A percentile compares a stretch with the other conserved stretches of the same genome.
Conservation (phyloP, 2,888 invertebrate genomes). For the Aphidius colemani region DNA sequence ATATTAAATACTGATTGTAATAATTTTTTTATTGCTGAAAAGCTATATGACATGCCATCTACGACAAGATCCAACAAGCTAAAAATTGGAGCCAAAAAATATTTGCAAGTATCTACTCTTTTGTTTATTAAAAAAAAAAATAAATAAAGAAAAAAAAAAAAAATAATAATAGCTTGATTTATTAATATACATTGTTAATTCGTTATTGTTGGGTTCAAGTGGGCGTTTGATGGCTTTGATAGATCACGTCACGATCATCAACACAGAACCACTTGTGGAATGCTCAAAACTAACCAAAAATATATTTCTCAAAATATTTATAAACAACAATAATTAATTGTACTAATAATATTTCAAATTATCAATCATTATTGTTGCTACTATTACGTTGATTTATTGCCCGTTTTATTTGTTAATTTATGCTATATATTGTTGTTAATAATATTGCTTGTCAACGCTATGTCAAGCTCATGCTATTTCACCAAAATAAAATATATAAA, state of each 20-base stretch:
- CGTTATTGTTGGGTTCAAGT: not conserved
- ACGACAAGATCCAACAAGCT: no score
- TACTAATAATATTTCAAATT: no score
- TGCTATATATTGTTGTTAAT: no score
- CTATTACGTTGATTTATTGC: no score
- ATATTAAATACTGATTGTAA: no score
- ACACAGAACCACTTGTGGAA: conserved; percentile 55
- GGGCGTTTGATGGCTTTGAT: conserved; percentile 17
- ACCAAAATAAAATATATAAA: conserved; percentile 29
- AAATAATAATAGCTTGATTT: not conserved
- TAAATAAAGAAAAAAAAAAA: no score
- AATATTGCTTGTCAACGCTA: conserved; percentile 41
- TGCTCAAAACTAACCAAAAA: conserved; percentile 25
- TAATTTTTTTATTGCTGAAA: no score
- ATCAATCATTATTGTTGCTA: no score
- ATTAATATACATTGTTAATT: conserved; percentile 6
- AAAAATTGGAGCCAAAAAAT: not conserved
- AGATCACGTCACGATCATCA: conserved; percentile 24
- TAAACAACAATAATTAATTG: not conserved
- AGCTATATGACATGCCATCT: no score
- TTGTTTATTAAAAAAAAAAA: no score
- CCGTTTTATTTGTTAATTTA: no score
- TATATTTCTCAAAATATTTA: not conserved
- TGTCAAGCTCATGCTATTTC: conserved; percentile 37
- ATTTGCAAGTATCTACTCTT: not conserved